Conservation (phyloP, 2,797 vertebrate species). For the Micrastur ruficollis region DNA sequence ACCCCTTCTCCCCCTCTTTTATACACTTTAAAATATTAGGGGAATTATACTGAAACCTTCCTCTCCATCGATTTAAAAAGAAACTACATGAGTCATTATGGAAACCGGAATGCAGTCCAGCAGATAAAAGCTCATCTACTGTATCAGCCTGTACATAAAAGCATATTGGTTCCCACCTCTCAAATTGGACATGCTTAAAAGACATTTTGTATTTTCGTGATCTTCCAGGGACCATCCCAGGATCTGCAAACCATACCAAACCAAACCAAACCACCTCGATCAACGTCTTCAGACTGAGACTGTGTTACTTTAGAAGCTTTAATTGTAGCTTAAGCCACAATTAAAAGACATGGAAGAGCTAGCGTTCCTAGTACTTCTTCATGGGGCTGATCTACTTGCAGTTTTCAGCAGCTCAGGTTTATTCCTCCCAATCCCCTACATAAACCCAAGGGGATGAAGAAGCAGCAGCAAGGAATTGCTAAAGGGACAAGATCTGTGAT, state of each 20-base stretch:
- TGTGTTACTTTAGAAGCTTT: neutral
- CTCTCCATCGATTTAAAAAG: neutral
- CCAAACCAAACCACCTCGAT: neutral
- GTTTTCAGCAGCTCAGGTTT: neutral
- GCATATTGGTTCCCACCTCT: neutral
- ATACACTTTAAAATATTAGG: neutral
- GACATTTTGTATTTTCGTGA: neutral
- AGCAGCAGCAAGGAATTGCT: neutral
- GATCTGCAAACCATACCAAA: neutral
- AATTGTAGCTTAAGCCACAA: neutral
- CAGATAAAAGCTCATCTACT: neutral
- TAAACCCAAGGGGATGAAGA: neutral
- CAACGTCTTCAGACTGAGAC: neutral
- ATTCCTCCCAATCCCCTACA: neutral
- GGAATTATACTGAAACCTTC: neutral
- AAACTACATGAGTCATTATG: neutral
- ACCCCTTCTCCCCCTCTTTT: neutral
- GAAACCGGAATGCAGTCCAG: neutral
- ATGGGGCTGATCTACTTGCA: neutral
- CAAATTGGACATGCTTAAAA: neutral
- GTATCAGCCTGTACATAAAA: neutral
- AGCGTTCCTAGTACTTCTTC: neutral
- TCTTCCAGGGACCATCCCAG: neutral
- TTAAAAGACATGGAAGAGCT: neutral
- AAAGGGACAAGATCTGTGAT: neutral